Base-by-base conservation (phyloP, 2,888 invertebrate species). In the Epicampocera succincta region DNA sequence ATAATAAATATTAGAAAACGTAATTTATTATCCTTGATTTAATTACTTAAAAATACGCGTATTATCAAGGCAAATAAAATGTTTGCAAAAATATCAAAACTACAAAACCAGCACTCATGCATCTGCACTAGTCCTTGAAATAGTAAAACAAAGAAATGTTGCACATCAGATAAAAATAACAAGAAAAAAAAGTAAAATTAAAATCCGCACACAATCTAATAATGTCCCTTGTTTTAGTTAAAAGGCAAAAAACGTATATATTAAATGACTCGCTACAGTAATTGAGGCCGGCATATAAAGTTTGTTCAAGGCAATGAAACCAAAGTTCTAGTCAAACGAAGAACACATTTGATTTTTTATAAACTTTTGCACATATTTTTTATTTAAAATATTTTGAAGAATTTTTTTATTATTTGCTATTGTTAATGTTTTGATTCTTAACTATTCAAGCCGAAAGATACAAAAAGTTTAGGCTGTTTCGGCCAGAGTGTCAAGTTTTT, bases 171-270 rank as follows among this genome's bases (percentile, higher is more conserved):
- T 76, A 72, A 80, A 71, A 80, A 66, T 42, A 65, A 33, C 33
- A 65, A 33, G n/a, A 52, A 8, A 33, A 44, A 58, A 58, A 60
- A 58, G 52, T 68, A 68, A 76, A 76, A 68, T 68, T 68, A 69
- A 63, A 76, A 54, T 61, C 9, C 21, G 46, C 56, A 63, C 40
- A 72, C 33, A 52, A 52, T 52, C 50, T 48, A 80, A 80, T 21
- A 75, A 71, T 72, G 80, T 80, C 80, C 80, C 76, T 80, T 33
- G 80, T 72, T 80, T 76, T 76, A 56, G 76, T 76, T 71, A 48
- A 76, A 72, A 66, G 71, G 66, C 80, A 75, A 75, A 72, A 48
- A 65, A 60, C 40, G 11, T 71, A 80, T 75, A 72, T 80, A 76
- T 76, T 72, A 76, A 80, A 72, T 25, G 12, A 40, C 46, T 13